Percentiles rank a stretch among this genome's conserved stretches.
Evolutionary conservation across 2,888 invertebrate species (phyloP).

Genomic region (Microplitis deprimator): DNA sequence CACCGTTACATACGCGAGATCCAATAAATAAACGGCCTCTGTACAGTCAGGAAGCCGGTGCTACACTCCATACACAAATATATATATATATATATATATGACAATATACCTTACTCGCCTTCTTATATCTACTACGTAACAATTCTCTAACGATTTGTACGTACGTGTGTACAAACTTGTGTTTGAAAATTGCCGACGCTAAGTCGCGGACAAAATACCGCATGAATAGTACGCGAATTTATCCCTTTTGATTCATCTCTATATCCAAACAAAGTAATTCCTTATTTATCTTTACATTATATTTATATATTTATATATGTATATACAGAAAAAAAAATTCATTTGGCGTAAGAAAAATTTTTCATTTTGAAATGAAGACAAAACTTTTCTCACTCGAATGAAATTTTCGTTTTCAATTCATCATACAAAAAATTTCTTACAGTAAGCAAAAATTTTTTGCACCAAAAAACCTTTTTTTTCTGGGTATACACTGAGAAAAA

Average conservation of each 20-base stretch:
- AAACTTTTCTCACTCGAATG: too few relatives aligned
- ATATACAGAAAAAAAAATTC: too few relatives aligned
- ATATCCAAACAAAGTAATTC: not conserved
- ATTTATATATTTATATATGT: too few relatives aligned
- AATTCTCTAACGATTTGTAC: conserved; percentile 45
- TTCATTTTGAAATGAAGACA: too few relatives aligned
- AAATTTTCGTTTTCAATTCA: too few relatives aligned
- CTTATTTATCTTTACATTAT: conserved; percentile 4
- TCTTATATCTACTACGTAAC: not conserved
- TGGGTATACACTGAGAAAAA: too few relatives aligned
- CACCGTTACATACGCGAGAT: conserved; percentile 58
- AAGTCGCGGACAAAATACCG: not conserved
- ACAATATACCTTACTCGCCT: not conserved
- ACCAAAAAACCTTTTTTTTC: too few relatives aligned
- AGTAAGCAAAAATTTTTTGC: too few relatives aligned
- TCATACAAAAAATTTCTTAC: too few relatives aligned
- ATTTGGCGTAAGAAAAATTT: too few relatives aligned
- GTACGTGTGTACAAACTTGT: conserved; percentile 39
- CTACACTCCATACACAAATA: conserved; percentile 14
- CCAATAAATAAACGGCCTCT: conserved; percentile 58
- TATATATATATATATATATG: not conserved
- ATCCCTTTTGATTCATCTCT: conserved; percentile 23
- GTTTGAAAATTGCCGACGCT: conserved; percentile 39
- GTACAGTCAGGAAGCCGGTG: conserved; percentile 28
- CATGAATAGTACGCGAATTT: conserved; percentile 15